Percentiles rank a stretch among this genome's conserved stretches.
Evolutionary conservation across 2,113 vertebrate genomes (phyloP).

Genomic region (Butastur rufipennis): DNA sequence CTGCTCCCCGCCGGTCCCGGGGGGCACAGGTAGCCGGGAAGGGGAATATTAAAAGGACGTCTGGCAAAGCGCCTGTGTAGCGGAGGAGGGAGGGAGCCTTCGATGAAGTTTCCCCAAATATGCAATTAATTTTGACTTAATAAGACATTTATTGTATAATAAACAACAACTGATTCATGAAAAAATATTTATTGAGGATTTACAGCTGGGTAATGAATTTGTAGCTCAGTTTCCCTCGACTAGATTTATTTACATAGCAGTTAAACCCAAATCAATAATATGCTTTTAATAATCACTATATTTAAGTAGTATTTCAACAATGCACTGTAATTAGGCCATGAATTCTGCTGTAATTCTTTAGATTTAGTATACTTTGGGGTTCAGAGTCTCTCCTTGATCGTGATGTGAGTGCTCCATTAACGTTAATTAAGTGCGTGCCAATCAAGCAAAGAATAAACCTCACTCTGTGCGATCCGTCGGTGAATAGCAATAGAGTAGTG

Average conservation of each 20-base stretch:
- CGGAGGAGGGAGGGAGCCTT: not conserved
- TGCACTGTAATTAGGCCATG: conserved; percentile 62
- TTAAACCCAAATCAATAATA: conserved; percentile 68
- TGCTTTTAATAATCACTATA: conserved; percentile 67
- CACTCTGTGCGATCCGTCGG: not conserved
- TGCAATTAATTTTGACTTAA: conserved; percentile 68
- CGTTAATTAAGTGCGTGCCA: conserved; percentile 43
- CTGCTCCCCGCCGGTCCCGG: not conserved
- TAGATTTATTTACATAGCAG: conserved; percentile 64
- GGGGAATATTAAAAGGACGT: not conserved
- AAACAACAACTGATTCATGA: conserved; percentile 68
- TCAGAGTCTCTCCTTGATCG: conserved; percentile 54
- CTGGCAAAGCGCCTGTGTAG: not conserved
- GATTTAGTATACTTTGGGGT: conserved; percentile 59
- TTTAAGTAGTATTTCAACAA: conserved; percentile 69
- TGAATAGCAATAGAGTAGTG: not conserved
- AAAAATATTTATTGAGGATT: conserved; percentile 71
- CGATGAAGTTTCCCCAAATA: conserved; percentile 39
- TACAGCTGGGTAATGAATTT: conserved; percentile 57
- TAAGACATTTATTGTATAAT: conserved; percentile 72
- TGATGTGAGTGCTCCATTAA: conserved; percentile 35
- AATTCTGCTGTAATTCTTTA: conserved; percentile 63
- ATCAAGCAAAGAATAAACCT: conserved; percentile 44
- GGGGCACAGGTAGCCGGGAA: not conserved
- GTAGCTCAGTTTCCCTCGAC: conserved; percentile 21